Percentiles rank a stretch among this genome's conserved stretches.
Conservation (phyloP, 2,113 vertebrate species). For the Microcebus jonahi region DNA sequence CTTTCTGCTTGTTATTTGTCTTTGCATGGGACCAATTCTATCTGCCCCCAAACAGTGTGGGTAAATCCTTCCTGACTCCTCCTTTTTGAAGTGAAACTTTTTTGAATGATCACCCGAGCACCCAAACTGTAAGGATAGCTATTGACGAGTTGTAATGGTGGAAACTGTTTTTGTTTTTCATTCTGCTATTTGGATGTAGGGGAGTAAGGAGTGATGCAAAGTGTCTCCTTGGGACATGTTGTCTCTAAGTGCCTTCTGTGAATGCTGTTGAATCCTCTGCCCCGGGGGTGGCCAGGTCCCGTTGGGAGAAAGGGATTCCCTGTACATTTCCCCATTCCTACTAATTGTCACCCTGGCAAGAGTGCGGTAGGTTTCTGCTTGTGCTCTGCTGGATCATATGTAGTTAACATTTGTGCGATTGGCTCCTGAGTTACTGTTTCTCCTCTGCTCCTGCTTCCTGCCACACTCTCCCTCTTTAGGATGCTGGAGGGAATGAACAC, state of each 20-base stretch:
- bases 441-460: neutral
- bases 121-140: neutral
- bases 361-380: neutral
- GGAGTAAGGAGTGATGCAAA: neutral
- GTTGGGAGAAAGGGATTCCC: neutral
- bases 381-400: neutral
- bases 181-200: neutral
- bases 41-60: neutral
- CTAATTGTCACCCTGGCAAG: neutral
- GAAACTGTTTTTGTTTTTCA: neutral
- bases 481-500: neutral
- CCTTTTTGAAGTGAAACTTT: neutral
- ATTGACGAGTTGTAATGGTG: neutral
- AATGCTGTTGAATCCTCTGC: neutral
- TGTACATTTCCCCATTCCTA: neutral
- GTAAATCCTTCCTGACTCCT: neutral
- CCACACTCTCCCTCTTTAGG: neutral
- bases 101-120: neutral
- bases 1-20: neutral
- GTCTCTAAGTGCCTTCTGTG: neutral
- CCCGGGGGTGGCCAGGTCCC: neutral
- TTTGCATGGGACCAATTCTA: neutral
- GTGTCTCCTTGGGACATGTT: neutral
- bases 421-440: neutral
- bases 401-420: neutral